phyloP scores from a whole-genome alignment of 2,113 vertebrate species.

The Cairina moschata region DNA sequence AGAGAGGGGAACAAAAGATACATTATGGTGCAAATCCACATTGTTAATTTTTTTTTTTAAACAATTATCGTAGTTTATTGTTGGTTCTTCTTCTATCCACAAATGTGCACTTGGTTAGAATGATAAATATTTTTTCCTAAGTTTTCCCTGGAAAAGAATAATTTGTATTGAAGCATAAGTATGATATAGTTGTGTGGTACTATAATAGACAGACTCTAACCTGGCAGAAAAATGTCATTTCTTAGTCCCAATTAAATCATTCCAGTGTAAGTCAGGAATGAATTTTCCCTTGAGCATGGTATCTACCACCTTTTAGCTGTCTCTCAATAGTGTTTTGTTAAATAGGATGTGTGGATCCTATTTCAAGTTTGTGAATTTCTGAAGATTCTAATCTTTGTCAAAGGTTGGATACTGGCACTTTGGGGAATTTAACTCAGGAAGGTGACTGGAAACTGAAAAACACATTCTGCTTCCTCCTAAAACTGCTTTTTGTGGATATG shows the following conservation, averaged over 20 bases:
- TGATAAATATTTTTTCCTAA: not conserved
- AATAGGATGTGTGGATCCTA: not conserved
- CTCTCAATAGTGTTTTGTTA: not conserved
- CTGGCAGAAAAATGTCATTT: not conserved
- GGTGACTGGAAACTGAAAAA: not conserved
- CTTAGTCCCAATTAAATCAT: not conserved
- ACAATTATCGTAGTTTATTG: accelerated
- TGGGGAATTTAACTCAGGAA: not conserved
- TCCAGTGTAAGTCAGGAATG: not conserved
- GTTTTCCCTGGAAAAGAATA: not conserved
- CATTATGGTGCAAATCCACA: not conserved
- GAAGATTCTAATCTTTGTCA: not conserved
- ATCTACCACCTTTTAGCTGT: not conserved
- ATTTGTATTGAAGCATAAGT: not conserved
- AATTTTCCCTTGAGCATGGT: not conserved
- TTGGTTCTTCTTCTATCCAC: not conserved
- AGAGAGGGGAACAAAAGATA: not conserved
- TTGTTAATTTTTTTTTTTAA: not conserved
- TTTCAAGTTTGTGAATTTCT: not conserved
- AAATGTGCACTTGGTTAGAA: not conserved
- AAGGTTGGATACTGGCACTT: accelerated
- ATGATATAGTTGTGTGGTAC: not conserved
- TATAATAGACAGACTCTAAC: not conserved
- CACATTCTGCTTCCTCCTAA: not conserved
- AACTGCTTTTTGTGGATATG: not conserved